Evolutionary conservation across 2,797 vertebrate genomes (phyloP).

Genomic region (Xyrichtys novacula): DNA sequence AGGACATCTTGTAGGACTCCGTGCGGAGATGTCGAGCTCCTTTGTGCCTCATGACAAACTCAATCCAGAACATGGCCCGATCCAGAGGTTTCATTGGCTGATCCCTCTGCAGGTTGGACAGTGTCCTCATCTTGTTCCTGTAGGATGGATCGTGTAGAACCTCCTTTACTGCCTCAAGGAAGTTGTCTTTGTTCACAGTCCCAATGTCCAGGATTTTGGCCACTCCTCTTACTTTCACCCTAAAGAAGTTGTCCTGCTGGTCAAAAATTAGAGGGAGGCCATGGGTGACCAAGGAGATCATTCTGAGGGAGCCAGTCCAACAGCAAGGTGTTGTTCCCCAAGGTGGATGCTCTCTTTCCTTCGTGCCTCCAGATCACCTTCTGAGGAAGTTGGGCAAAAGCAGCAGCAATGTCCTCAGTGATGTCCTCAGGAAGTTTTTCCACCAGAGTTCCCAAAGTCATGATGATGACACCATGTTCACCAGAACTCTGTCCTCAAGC

Average conservation of each 20-base stretch:
- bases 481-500: slow-evolving; percentile 70
- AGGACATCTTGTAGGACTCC: slow-evolving; percentile 74
- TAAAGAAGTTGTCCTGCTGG: slow-evolving; percentile 73
- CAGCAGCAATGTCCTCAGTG: slow-evolving; percentile 65
- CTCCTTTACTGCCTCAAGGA: slow-evolving; percentile 66
- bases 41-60: slow-evolving; percentile 79
- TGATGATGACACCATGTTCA: slow-evolving; percentile 78
- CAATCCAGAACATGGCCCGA: slow-evolving; percentile 77
- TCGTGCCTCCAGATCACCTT: slow-evolving; percentile 74
- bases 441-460: slow-evolving; percentile 74
- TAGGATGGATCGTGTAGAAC: slow-evolving; percentile 69
- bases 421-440: slow-evolving; percentile 66
- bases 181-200: slow-evolving; percentile 64
- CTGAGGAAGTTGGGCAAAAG: slow-evolving; percentile 76
- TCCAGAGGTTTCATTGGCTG: slow-evolving; percentile 74
- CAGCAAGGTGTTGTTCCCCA: slow-evolving; percentile 75
- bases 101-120: slow-evolving; percentile 74
- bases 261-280: slow-evolving; percentile 76
- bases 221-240: slow-evolving; percentile 69
- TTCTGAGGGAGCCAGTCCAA: slow-evolving; percentile 78
- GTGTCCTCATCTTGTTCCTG: slow-evolving; percentile 69
- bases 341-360: slow-evolving; percentile 65
- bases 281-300: slow-evolving; percentile 76
- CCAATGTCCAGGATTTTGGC: slow-evolving; percentile 71
- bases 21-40: slow-evolving; percentile 70